A percentile compares a stretch with the other conserved stretches of the same genome.
These are phyloP conservation scores for Epizoanthus rinbou DNA, from an alignment of 92 coral and sea anemone species.

Conservation along the genomic window DNA sequence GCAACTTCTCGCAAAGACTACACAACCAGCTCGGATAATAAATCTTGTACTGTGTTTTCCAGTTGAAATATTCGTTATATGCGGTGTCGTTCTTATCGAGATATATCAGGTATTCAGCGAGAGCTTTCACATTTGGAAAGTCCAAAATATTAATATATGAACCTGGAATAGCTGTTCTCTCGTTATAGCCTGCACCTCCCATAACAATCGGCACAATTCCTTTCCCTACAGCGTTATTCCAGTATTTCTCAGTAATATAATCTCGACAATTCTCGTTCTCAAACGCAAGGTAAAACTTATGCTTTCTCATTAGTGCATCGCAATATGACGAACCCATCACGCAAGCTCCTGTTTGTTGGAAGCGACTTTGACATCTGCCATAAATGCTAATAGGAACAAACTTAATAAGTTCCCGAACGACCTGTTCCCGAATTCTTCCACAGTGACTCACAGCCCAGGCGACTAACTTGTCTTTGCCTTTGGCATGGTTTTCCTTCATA, in stretches of 20 bases:
- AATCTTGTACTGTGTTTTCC: slow-evolving; percentile 49
- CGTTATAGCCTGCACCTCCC: slow-evolving; percentile 62
- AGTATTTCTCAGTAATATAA: slow-evolving; percentile 73
- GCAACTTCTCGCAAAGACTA: slow-evolving; percentile 45
- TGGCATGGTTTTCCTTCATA: slow-evolving; percentile 45
- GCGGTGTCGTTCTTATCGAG: slow-evolving; percentile 75
- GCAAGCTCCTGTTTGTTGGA: slow-evolving; percentile 50
- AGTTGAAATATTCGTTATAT: slow-evolving; percentile 59
- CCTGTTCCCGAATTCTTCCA: slow-evolving; percentile 57
- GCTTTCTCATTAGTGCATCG: background rate
- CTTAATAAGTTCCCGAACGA: slow-evolving; percentile 57
- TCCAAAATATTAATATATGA: slow-evolving; percentile 69
- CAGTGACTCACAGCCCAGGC: slow-evolving; percentile 81
- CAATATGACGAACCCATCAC: too few species aligned
- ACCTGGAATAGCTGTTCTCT: slow-evolving; percentile 61
- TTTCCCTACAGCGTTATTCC: slow-evolving; percentile 48
- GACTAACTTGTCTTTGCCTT: slow-evolving; percentile 67
- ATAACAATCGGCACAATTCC: slow-evolving; percentile 59
- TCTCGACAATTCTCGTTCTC: slow-evolving; percentile 67
- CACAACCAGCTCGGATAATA: slow-evolving; percentile 35
- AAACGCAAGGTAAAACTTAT: slow-evolving; percentile 73
- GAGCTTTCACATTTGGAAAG: slow-evolving; percentile 59
- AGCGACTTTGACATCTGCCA: slow-evolving; percentile 64
- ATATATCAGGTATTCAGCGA: slow-evolving; percentile 60
- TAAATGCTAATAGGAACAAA: slow-evolving; percentile 65